phyloP scores from a whole-genome alignment of 1,140 invertebrate species.

The Drosophila teissieri region DNA sequence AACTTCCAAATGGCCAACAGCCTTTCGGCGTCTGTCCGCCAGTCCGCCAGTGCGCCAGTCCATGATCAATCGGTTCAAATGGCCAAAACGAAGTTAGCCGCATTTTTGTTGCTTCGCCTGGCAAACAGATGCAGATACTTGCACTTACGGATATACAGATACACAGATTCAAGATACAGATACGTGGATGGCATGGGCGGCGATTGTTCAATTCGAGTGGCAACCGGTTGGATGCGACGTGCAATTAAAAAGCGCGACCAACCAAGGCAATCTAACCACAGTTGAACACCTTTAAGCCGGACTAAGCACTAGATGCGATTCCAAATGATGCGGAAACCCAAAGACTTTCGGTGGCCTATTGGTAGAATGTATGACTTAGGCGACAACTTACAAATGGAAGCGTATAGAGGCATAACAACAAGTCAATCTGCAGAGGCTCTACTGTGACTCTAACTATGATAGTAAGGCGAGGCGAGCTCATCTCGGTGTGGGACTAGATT shows the following conservation, averaged over 20 bases:
- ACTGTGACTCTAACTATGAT: slow-evolving; percentile 7
- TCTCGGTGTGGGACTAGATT: slow-evolving; percentile 40
- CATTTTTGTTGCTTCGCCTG: slow-evolving; percentile 47
- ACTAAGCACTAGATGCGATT: neutral
- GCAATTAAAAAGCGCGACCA: slow-evolving; percentile 73
- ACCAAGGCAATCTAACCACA: slow-evolving; percentile 40
- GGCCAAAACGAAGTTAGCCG: slow-evolving; percentile 61
- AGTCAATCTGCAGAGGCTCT: neutral
- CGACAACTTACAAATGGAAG: too few relatives aligned
- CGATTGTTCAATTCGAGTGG: slow-evolving; percentile 69
- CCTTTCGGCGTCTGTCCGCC: slow-evolving; percentile 50
- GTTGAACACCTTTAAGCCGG: neutral
- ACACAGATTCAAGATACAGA: slow-evolving; percentile 50
- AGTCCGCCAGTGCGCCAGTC: slow-evolving; percentile 3
- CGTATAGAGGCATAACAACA: too few relatives aligned
- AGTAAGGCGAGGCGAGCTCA: slow-evolving; percentile 42
- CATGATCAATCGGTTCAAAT: slow-evolving; percentile 50
- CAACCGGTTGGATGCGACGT: slow-evolving; percentile 61
- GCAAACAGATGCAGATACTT: slow-evolving; percentile 44
- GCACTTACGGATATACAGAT: slow-evolving; percentile 26
- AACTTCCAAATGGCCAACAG: slow-evolving; percentile 5
- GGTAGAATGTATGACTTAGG: too few relatives aligned
- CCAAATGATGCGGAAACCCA: too few relatives aligned
- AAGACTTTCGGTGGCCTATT: too few relatives aligned
- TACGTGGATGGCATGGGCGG: slow-evolving; percentile 53